A percentile compares a stretch with the other conserved stretches of the same genome.
These are phyloP conservation scores for Caenorhabditis briggsae DNA, from an alignment of 1,140 invertebrate genomes.

Conservation along the genomic window DNA sequence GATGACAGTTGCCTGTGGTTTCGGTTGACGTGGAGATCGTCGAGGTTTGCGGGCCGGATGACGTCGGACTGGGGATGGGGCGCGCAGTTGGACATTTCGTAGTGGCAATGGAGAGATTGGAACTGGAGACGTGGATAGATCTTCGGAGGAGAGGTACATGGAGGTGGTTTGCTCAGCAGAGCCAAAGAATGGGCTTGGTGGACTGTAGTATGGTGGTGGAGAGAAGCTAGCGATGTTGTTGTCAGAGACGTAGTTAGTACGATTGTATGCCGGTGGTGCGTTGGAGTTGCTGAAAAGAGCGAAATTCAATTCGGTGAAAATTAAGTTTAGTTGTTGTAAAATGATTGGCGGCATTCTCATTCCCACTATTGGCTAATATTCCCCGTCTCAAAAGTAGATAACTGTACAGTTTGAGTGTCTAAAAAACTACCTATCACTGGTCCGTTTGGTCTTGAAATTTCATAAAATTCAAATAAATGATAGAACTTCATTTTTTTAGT, in stretches of 20 bases:
- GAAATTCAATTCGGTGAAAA: not conserved
- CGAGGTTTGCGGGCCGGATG: constrained; percentile 10
- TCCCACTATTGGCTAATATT: too few species aligned
- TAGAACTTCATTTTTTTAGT: too few species aligned
- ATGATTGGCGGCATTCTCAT: too few species aligned
- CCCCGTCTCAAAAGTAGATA: too few species aligned
- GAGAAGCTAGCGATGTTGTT: constrained; percentile 48
- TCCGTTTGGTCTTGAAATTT: too few species aligned
- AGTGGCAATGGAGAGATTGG: constrained; percentile 1
- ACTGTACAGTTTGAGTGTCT: too few species aligned
- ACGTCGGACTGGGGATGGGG: constrained; percentile 29
- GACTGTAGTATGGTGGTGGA: constrained; percentile 16
- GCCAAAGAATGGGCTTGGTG: constrained; percentile 8
- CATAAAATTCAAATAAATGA: too few species aligned
- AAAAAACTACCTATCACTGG: too few species aligned
- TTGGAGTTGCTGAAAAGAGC: constrained; percentile 29
- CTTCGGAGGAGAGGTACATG: constrained; percentile 26
- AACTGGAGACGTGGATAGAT: not conserved
- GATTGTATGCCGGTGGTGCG: constrained; percentile 24
- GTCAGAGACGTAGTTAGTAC: not conserved
- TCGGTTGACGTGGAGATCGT: constrained; percentile 14
- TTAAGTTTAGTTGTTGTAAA: too few species aligned
- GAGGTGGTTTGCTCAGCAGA: not conserved
- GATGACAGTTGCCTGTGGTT: not conserved
- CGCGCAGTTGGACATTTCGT: not conserved